Base-by-base conservation (phyloP, 1,140 invertebrate genomes). In the Bombus impatiens region DNA sequence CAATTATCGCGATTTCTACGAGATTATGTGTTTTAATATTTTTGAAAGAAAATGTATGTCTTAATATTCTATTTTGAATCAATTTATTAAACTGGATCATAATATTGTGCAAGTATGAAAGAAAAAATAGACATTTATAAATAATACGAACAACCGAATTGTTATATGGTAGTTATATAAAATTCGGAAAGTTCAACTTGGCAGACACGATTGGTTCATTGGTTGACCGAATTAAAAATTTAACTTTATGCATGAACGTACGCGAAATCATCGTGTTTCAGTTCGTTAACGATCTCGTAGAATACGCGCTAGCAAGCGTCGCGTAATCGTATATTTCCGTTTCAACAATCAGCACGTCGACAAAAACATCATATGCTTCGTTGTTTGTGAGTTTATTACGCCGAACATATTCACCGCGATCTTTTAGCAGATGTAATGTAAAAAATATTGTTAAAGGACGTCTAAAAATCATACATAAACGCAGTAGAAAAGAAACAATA, bases 201-300 rank as follows among this genome's bases (percentile, higher is more conserved):
- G 1, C 37, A 40, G n/a, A 4, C 35, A 37, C 22, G 35, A 42
- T 35, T 12, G 70, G 15, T n/a, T 42, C 37, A 71, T 71, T 10
- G 3, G 37, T 40, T 18, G 8, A 25, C 22, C 22, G 42, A 67
- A 28, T 15, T 13, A 44, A 78, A 18, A 32, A 44, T 44, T 78
- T 67, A 25, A 68, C 35, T 37, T 28, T 13, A 28, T 6, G 10
- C 25, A 32, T 9, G n/a, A 5, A 78, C 62, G 32, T 47, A n/a
- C 42, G 13, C 62, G 42, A 47, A 68, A 37, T 35, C 13, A 32
- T 13, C 37, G 15, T 9, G 22, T 67, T 35, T 67, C 42, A 44
- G 62, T 68, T 79, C 32, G 62, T 79, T 68, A 79, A 79, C 78
- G 62, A 68, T 35, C n/a, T 37, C 35, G 9, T 8, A 59, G 22